Percentiles rank a stretch among this genome's conserved stretches.
These are phyloP conservation scores for Passerculus sandwichensis DNA, from an alignment of 2,797 vertebrate genomes.

Conservation along the genomic window DNA sequence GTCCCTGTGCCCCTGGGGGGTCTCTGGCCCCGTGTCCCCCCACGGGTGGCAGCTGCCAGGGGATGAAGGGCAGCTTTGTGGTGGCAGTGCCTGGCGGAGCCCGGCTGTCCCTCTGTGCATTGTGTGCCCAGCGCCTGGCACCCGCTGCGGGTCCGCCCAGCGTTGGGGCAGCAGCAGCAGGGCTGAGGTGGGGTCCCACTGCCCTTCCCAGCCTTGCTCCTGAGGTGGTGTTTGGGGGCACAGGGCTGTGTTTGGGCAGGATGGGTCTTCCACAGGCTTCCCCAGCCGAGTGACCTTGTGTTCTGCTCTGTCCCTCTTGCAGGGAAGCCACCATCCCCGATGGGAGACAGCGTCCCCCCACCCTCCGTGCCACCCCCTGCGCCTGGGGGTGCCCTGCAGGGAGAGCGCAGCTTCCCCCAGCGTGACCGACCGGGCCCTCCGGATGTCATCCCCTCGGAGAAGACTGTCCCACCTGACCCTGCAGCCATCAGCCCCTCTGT, in stretches of 20 bases:
- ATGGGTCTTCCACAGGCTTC: neutral
- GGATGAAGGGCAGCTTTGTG: conserved; percentile 48
- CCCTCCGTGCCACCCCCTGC: neutral
- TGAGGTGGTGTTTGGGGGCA: neutral
- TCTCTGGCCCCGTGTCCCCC: neutral
- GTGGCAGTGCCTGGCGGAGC: neutral
- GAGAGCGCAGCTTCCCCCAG: neutral
- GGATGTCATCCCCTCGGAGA: neutral
- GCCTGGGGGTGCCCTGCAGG: neutral
- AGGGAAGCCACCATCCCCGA: conserved; percentile 45
- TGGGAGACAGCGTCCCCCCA: conserved; percentile 48
- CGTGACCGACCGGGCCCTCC: neutral
- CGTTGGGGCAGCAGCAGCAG: neutral
- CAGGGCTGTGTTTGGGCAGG: neutral
- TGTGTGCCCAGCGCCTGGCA: conserved; percentile 17
- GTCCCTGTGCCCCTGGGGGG: neutral
- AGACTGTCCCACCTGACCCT: neutral
- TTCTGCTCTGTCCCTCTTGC: conserved; percentile 10
- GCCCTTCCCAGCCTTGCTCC: rapidly evolving
- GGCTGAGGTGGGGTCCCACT: neutral
- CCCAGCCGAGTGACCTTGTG: rapidly evolving
- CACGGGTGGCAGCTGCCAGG: neutral
- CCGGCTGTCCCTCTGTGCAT: neutral
- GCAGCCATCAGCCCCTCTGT: neutral
- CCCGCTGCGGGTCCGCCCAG: rapidly evolving